Base-by-base conservation (phyloP, 92 coral and sea anemone genomes). In the Galaxea fascicularis region DNA sequence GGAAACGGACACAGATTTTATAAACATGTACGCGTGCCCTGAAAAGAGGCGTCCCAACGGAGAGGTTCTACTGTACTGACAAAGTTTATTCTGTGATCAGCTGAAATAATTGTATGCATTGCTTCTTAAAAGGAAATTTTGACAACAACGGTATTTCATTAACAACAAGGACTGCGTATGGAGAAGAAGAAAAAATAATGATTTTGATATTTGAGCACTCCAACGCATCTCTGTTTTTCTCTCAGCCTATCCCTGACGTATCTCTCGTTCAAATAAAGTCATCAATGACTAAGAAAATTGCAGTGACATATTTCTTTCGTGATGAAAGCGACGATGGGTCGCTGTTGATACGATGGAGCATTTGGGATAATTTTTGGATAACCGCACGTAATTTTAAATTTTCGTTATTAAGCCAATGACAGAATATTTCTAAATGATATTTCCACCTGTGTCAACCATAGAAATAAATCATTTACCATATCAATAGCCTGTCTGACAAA, bases 381-480 rank as follows among this genome's bases (percentile, higher is more conserved):
- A 74, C 41, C n/a, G 27, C 29, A 21, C 29, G 21, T 41, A 46
- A 41, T 65, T 65, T 51, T 1, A 4, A 29, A 13, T 79, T 79
- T 65, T 79, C 28, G 10, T 79, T 52, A 6, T 46, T 47, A 17
- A 28, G 18, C 63, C 83, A 65, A 64, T 65, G 8, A 17, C 3
- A 39, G 52, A 62, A 39, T 59, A 44, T 35, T 22, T 74, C 30
- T 39, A n/a, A 45, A 25, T 49, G 18, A 22, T 18, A 79, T 79
- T 67, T 20, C 27, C 74, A 47, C 25, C 41, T 17, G 8, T 30
- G 17, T 21, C 9, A 71, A 22, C 30, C 29, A 35, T 18, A 25
- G 49, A 66, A 79, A 64, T 65, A 52, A 70, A 66, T 66, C 29
- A 79, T 79, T 79, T 8, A 79, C 66, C 11, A 20, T 30, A 58